Percentiles rank a stretch among this genome's conserved stretches.
Evolutionary conservation across 2,797 vertebrate genomes (phyloP).

Genomic region (Sebastes trivittatus): DNA sequence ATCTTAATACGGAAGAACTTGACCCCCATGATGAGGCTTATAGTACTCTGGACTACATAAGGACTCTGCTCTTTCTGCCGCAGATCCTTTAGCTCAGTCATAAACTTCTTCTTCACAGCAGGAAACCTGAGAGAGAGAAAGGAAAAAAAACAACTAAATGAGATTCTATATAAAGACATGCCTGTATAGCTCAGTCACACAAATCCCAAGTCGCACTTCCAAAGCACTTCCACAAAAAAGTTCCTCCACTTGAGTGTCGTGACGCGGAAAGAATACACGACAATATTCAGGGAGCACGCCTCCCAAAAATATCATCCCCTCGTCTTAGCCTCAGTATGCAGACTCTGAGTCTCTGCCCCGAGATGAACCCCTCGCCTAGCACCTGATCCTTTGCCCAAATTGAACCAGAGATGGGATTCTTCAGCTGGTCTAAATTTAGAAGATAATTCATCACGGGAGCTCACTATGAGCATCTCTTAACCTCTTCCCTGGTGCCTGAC

Average conservation of each 20-base stretch:
- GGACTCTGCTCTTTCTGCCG: constrained; percentile 96
- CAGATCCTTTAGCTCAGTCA: constrained; percentile 95
- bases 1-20: constrained; percentile 99
- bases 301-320: constrained; percentile 49
- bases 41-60: constrained; percentile 92
- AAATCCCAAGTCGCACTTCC: constrained; percentile 48
- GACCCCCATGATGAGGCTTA: constrained; percentile 98
- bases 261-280: constrained; percentile 15
- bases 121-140: constrained; percentile 86
- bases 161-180: constrained; percentile 44
- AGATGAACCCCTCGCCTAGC: constrained; percentile 48
- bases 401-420: constrained; percentile 66
- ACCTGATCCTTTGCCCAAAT: constrained; percentile 58
- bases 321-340: constrained; percentile 13
- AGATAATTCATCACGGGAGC: constrained; percentile 59
- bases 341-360: constrained; percentile 34
- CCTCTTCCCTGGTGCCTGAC: constrained; percentile 8
- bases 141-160: neutral
- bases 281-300: constrained; percentile 8
- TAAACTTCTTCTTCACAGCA: constrained; percentile 97
- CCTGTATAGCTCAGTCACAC: constrained; percentile 25
- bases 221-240: constrained; percentile 36
- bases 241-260: neutral
- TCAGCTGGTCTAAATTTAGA: constrained; percentile 70
- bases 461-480: constrained; percentile 41